Evolutionary conservation across 1,140 invertebrate species (phyloP), one percentile per base, ranked within the genome.

Genomic region (Pantala flavescens): DNA sequence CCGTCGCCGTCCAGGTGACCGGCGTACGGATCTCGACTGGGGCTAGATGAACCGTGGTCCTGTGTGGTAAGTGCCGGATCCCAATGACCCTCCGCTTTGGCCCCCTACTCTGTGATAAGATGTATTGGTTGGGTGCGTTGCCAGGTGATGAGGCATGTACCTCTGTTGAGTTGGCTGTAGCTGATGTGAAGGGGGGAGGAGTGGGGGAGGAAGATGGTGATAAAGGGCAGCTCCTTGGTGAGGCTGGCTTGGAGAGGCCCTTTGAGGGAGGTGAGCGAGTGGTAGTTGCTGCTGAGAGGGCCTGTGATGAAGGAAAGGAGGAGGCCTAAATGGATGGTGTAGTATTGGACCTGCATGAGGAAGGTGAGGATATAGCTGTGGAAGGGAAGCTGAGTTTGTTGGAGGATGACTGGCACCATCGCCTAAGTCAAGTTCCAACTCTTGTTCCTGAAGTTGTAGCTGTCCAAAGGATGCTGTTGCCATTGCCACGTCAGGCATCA

Each of bases 401-500:
- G 49, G 49, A 21, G 49, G 21, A 23, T 90, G 90, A 49, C 87
- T 87, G 0, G 88, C 86, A 0, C 90, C 90, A 80, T 93, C 91
- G 2, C 91, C 91, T 76, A 93, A 85, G 83, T 94, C 92, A 76
- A 88, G 81, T 78, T 89, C 87, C 42, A 80, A 63, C 76, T 84
- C 86, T 74, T 86, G 86, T 77, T 88, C 87, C 77, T 92, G 90
- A 70, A 93, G 81, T 78, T 90, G 88, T 72, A 92, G 83, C 76
- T 90, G 88, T 16, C 87, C 87, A 63, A 93, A 84, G 0, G 90
- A 90, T 2, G 90, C 87, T 0, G 92, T 93, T 43, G 92, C 92
- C 90, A 94, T 92, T n/a, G 93, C 92, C 71, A 94, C 92, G 82
- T 94, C 93, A 0, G 93, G 93, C 90, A 94, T 93, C 78, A 91